These are phyloP conservation scores for Ammospiza maritima DNA, from an alignment of 2,797 vertebrate genomes.

Conservation along the genomic window DNA sequence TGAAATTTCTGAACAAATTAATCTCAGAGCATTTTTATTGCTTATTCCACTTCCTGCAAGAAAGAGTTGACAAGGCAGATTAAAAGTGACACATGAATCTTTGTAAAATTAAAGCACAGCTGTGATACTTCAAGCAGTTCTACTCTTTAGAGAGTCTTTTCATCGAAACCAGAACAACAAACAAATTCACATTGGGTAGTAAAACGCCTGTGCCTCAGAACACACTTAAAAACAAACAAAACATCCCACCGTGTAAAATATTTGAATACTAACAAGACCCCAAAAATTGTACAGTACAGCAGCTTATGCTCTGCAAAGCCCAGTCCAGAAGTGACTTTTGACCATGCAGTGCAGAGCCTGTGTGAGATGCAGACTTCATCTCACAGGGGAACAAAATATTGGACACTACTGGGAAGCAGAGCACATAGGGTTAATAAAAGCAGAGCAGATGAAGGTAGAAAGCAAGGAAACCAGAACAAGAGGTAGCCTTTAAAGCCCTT, in stretches of 20 bases:
- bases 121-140: not conserved
- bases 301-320: not conserved
- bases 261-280: not conserved
- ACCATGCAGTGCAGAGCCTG: not conserved
- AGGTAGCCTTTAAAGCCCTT: not conserved
- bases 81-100: not conserved
- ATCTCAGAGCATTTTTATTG: not conserved
- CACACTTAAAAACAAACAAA: not conserved
- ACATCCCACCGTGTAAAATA: not conserved
- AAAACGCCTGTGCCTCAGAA: not conserved
- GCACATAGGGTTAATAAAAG: constrained; percentile 13
- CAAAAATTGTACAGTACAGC: not conserved
- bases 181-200: not conserved
- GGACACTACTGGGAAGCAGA: not conserved
- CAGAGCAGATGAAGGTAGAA: constrained; percentile 22
- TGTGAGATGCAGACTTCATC: not conserved
- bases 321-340: not conserved
- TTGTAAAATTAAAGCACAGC: constrained; percentile 2
- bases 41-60: constrained; percentile 4
- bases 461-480: constrained; percentile 27
- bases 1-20: not conserved
- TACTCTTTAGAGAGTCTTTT: not conserved
- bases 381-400: not conserved
- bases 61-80: not conserved
- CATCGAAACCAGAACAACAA: not conserved